Evolutionary conservation across 2,888 invertebrate species (phyloP).

Genomic region (Drosophila putrida): DNA sequence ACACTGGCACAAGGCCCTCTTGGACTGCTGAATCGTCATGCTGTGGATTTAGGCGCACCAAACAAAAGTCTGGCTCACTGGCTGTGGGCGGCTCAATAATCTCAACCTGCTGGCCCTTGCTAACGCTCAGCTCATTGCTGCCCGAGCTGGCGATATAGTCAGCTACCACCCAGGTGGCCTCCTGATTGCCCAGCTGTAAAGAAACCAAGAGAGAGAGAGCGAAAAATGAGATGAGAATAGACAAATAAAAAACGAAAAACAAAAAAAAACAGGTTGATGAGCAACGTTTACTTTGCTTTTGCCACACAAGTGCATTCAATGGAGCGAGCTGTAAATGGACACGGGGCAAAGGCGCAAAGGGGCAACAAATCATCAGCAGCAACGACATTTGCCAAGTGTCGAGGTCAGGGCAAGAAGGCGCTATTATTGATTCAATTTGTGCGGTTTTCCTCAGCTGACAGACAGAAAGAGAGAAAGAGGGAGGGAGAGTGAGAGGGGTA

Average conservation of each 20-base stretch:
- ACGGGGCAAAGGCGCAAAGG: slow-evolving; percentile 9
- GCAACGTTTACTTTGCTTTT: slow-evolving; percentile 6
- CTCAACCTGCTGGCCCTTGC: slow-evolving; percentile 97
- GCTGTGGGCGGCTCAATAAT: slow-evolving; percentile 91
- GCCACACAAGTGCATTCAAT: slow-evolving; percentile 45
- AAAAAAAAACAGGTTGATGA: slow-evolving; percentile 19
- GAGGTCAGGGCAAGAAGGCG: slow-evolving; percentile 53
- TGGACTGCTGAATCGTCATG: slow-evolving; percentile 87
- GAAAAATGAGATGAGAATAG: slow-evolving; percentile 27
- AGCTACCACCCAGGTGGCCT: slow-evolving; percentile 96
- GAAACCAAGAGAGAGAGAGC: slow-evolving; percentile 4
- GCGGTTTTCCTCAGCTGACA: slow-evolving; percentile 40
- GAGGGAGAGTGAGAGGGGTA: not conserved
- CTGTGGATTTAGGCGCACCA: slow-evolving; percentile 88
- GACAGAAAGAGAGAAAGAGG: not conserved
- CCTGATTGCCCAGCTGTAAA: slow-evolving; percentile 91
- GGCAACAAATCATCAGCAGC: slow-evolving; percentile 1
- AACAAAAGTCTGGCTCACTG: slow-evolving; percentile 89
- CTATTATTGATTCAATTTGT: slow-evolving; percentile 63
- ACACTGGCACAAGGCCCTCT: slow-evolving; percentile 93
- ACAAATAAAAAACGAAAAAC: not conserved
- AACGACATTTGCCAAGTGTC: slow-evolving; percentile 54
- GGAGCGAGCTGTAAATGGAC: slow-evolving; percentile 33
- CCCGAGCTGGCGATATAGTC: slow-evolving; percentile 92
- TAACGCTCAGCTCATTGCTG: slow-evolving; percentile 92